Evolutionary conservation across 1,140 invertebrate genomes (phyloP).

Genomic region (Ooceraea biroi): DNA sequence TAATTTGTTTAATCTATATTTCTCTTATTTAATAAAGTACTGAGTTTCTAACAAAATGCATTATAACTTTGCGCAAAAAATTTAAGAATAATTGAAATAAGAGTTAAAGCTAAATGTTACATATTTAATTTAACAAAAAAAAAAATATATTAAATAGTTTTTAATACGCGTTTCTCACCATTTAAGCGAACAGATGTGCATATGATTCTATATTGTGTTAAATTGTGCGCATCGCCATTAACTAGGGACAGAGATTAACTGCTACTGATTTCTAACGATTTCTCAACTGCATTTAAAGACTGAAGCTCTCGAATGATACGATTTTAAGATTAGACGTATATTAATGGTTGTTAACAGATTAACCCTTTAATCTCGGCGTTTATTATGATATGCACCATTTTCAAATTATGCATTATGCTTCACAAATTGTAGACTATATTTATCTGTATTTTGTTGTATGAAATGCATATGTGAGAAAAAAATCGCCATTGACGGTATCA

Average conservation of each 20-base stretch:
- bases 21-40: background rate
- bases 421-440: background rate
- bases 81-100: background rate
- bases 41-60: background rate
- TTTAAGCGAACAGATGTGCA: background rate
- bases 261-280: constrained; percentile 47
- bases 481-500: too few relatives aligned
- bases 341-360: constrained; percentile 8
- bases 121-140: background rate
- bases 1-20: background rate
- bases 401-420: background rate
- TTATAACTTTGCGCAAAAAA: too few relatives aligned
- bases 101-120: too few relatives aligned
- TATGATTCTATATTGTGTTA: constrained; percentile 3
- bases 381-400: background rate
- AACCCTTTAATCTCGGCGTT: background rate
- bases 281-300: constrained; percentile 19
- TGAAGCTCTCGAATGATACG: constrained; percentile 18
- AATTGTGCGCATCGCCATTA: constrained; percentile 16
- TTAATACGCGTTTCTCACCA: background rate
- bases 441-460: background rate
- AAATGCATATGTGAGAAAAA: background rate
- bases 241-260: background rate
- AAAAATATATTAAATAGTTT: background rate
- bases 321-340: constrained; percentile 12